Evolutionary conservation across 1,140 invertebrate species (phyloP).

Genomic region (Drosophila tsacasi): DNA sequence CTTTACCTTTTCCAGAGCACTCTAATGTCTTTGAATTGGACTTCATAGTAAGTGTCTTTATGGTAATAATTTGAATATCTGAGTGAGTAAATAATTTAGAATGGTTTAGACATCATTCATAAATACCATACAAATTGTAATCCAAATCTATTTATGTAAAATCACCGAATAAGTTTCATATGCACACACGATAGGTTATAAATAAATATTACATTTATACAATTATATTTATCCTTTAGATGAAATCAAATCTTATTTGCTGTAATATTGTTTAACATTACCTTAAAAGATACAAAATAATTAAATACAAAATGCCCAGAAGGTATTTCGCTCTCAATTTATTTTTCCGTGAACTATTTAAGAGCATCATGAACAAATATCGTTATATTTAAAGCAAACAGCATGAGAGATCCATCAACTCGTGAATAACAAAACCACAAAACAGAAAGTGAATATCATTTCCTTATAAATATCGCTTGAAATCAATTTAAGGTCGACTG

Average conservation of each 20-base stretch:
- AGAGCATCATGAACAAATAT: neutral
- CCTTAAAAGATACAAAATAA: neutral
- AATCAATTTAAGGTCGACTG: conserved; percentile 4
- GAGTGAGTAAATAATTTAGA: too few relatives aligned
- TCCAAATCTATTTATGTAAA: too few relatives aligned
- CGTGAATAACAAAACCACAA: conserved; percentile 6
- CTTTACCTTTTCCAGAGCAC: neutral
- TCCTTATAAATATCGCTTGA: neutral
- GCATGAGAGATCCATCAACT: neutral
- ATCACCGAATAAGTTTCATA: neutral
- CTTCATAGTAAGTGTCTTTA: neutral
- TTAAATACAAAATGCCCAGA: neutral
- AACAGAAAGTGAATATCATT: neutral
- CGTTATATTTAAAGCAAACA: neutral
- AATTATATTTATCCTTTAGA: too few relatives aligned
- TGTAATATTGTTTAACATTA: too few relatives aligned
- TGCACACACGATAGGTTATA: too few relatives aligned
- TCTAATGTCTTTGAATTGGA: neutral
- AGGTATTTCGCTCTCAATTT: neutral
- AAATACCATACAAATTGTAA: too few relatives aligned
- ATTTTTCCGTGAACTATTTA: neutral
- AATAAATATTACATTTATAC: too few relatives aligned
- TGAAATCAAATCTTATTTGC: too few relatives aligned
- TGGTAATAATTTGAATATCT: neutral
- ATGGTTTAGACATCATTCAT: too few relatives aligned